phyloP scores from a whole-genome alignment of 2,113 vertebrate species.

The Nesoenas mayeri region DNA sequence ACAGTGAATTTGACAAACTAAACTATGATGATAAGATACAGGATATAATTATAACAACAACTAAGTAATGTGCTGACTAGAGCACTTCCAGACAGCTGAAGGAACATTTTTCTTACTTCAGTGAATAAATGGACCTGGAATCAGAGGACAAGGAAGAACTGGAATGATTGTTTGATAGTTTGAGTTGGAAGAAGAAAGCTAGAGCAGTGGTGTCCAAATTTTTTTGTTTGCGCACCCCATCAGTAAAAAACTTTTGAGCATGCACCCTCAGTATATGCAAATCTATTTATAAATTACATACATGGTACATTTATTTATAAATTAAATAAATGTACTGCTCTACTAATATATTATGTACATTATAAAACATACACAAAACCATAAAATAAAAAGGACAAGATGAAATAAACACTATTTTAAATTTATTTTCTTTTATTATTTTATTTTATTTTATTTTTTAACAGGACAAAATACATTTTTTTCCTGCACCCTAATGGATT shows the following conservation, averaged over 20 bases:
- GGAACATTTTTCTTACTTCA: background rate
- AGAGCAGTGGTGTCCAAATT: background rate
- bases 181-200: background rate
- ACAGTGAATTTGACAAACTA: background rate
- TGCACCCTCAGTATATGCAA: background rate
- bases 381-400: background rate
- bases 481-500: too few species aligned
- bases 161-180: background rate
- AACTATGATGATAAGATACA: background rate
- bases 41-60: background rate
- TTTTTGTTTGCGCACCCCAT: background rate
- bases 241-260: background rate
- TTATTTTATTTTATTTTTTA: too few species aligned
- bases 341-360: too few species aligned
- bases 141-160: background rate
- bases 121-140: background rate
- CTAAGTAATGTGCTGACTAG: background rate
- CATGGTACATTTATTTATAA: too few species aligned
- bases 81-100: background rate
- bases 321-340: background rate
- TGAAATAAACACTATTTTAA: background rate
- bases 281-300: too few species aligned
- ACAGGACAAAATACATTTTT: too few species aligned
- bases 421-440: too few species aligned
- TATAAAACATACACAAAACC: too few species aligned